Base-by-base conservation (phyloP, 2,888 invertebrate species). In the Ophonus ardosiacus region DNA sequence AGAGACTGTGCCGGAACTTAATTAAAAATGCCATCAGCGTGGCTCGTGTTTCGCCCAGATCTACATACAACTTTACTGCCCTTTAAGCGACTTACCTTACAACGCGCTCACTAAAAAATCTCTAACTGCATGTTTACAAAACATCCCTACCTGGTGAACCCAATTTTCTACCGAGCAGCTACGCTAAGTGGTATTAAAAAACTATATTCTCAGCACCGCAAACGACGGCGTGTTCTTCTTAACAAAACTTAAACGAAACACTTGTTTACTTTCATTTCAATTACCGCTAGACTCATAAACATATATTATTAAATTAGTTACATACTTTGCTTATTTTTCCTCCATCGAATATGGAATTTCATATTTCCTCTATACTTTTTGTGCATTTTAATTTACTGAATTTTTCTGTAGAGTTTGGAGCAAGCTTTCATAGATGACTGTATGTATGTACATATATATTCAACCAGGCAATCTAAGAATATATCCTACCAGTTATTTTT, bases 1-100 rank as follows among this genome's bases (percentile, higher is more conserved):
- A 17, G 79, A 85, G 85, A 63, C 79, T 85, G 24, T 71, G 17
- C 85, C 59, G 85, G 80, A 85, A 85, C 85, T 85, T 85, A 85
- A 85, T 85, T 85, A 85, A 85, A 85, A 85, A 85, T 85, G 80
- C 85, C 71, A 85, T 85, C 85, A 85, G 78, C 80, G 68, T 80
- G 79, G 80, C 71, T 85, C 85, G 65, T 80, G 79, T 85, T 85
- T 85, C 79, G 68, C 71, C 24, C 31, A 24, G 79, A 84, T 84
- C 78, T 85, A 80, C 85, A 85, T 85, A 85, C 80, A 71, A 85
- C 78, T 63, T 78, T 84, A 76, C 84, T 59, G 84, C 51, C 43
- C 43, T 78, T 84, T 84, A 84, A 83, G 76, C 83, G 74, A 83
- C 83, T 83, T 76, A 83, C 83, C 83, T 83, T 83, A 83, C 83